Conservation (phyloP, 1,140 invertebrate species). For the Argopecten irradians region DNA sequence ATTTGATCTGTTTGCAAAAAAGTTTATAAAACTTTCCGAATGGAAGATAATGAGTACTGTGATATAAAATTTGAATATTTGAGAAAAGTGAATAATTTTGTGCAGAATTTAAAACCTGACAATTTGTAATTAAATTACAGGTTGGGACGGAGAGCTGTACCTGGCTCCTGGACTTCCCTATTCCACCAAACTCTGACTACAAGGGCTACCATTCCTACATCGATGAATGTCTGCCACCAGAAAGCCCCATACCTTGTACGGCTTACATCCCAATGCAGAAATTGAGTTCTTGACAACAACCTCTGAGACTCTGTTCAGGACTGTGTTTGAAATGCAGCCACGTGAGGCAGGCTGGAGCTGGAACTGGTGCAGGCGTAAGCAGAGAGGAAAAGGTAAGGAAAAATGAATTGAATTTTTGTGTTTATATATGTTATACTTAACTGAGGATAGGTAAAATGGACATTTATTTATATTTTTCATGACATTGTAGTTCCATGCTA, state of each 20-base stretch:
- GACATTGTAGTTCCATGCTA: no score
- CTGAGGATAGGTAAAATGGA: no score
- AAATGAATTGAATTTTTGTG: no score
- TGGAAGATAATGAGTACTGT: no score
- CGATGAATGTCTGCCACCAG: conserved; percentile 92
- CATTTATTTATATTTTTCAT: no score
- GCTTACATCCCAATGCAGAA: conserved; percentile 97
- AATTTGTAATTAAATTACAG: no score
- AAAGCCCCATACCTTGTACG: conserved; percentile 95
- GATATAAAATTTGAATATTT: no score
- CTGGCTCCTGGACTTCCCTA: conserved; percentile 92
- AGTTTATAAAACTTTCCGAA: no score
- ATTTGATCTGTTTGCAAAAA: no score
- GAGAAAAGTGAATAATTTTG: no score
- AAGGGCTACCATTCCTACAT: conserved; percentile 94
- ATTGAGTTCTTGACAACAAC: conserved; percentile 95
- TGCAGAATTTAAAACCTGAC: no score
- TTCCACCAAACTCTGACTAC: conserved; percentile 95
- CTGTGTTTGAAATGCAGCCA: conserved; percentile 97
- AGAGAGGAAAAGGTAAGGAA: conserved; percentile 93
- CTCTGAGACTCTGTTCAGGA: conserved; percentile 93
- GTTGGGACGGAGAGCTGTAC: conserved; percentile 93
- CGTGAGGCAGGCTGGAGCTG: conserved; percentile 89
- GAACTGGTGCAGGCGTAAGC: conserved; percentile 89
- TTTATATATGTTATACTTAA: no score